A percentile compares a stretch with the other conserved stretches of the same genome.
phyloP scores from a whole-genome alignment of 1,140 invertebrate genomes.

The Heliothis subflexa region DNA sequence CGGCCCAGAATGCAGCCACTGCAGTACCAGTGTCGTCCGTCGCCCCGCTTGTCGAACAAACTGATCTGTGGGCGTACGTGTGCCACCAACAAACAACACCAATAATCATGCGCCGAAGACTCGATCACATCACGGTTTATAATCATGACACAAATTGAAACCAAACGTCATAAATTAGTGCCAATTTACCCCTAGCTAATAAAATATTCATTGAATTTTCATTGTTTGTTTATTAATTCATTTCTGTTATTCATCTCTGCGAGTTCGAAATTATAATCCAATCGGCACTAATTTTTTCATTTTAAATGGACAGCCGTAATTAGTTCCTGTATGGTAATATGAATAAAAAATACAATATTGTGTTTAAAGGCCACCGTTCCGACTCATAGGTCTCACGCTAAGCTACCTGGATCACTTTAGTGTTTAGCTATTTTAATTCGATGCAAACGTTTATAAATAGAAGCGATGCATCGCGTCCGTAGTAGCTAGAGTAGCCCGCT shows the following conservation, averaged over 20 bases:
- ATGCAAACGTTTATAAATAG: conserved; percentile 57
- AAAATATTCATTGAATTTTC: conserved; percentile 23
- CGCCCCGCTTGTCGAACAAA: conserved; percentile 18
- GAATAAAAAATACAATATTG: conserved; percentile 62
- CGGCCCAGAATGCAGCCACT: conserved; percentile 71
- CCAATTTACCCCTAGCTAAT: conserved; percentile 1
- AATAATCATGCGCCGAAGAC: neutral
- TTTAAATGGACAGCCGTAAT: conserved; percentile 48
- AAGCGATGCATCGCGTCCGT: conserved; percentile 42
- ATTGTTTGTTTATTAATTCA: conserved; percentile 16
- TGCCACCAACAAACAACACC: conserved; percentile 34
- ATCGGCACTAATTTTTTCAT: conserved; percentile 29
- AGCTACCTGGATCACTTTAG: conserved; percentile 37
- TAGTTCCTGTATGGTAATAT: conserved; percentile 63
- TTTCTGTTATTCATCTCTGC: conserved; percentile 32
- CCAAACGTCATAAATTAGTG: conserved; percentile 10
- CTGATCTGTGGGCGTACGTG: conserved; percentile 15
- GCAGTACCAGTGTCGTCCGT: conserved; percentile 50
- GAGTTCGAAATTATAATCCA: conserved; percentile 29
- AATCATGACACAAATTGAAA: conserved; percentile 7
- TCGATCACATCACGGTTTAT: neutral
- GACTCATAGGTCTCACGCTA: conserved; percentile 60
- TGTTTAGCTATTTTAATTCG: conserved; percentile 55
- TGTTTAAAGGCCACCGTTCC: conserved; percentile 62
- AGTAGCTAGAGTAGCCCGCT: neutral